Base-by-base conservation (phyloP, 2,888 invertebrate genomes). In the Ganaspis brasiliensis region DNA sequence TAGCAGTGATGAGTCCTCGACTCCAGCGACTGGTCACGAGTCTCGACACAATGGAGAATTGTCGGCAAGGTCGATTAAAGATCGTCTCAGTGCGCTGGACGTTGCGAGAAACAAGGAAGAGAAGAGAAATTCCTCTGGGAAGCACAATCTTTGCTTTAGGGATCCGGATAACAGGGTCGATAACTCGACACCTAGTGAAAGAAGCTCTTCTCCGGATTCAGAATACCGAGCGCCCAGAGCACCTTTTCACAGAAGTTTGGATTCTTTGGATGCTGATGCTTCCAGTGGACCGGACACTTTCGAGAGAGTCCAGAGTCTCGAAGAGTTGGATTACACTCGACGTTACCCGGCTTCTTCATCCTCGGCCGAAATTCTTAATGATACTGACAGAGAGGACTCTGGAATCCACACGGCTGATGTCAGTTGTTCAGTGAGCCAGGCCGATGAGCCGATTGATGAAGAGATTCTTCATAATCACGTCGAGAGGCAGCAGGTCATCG, bases 331-430 rank as follows among this genome's bases (percentile, higher is more conserved):
- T 80, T 93, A 92, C 77, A 87, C 87, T 10, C 87, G 91, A 80
- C 93, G 91, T 49, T 92, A 93, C 83, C 93, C 93, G 80, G 92
- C 93, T 6, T 91, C 93, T 3, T 93, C 94, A 73, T 94, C 94
- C 71, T 93, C 93, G 4, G 92, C 93, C n/a, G 95, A 95, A 84
- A 92, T 95, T 88, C 93, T 94, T 82, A 93, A 94, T 63, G 93
- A 95, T 83, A 95, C 94, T 57, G 96, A 95, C 90, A 94, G 95
- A 55, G 96, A 97, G 91, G 96, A 97, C 88, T 95, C 95, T 80
- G 96, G 96, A 2, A 95, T 96, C 80, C 96, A 96, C 84, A 95
- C 96, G 5, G 96, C 96, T 2, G 95, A 96, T 88, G 96, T 95
- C 74, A 96, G 96, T 21, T 95, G 95, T 85, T 95, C 94, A 37